Evolutionary conservation across 2,888 invertebrate genomes (phyloP), one percentile per base, ranked within the genome.

Genomic region (Ichneumoninae sp.): DNA sequence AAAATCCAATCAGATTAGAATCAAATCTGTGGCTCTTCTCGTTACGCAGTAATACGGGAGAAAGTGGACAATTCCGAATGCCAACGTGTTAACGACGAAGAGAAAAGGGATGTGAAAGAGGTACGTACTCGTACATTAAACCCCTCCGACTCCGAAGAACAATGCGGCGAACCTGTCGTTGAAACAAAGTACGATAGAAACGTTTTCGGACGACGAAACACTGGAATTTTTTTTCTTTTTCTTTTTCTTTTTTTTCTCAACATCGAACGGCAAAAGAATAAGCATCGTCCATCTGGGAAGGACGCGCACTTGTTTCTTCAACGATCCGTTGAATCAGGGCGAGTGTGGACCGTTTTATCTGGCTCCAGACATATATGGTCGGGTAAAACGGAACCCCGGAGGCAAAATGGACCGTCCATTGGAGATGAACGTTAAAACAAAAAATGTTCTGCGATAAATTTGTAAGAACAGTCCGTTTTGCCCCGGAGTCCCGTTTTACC

Each of bases 1-100:
- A 75, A 65, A 83, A 52, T n/a, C 36, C 22, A 75, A 79, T 79
- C 75, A 54, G 75, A 79, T 83, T 79, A 79, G 83, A 52, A 70
- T 70, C 74, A 65, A 83, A 74, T 78, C 78, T 72, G 40, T 69
- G 16, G 44, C 66, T 68, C 6, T n/a, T 60, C 50, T 79, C 65
- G 16, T 30, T 72, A 26, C 3, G 36, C 22, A 26, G 22, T 26
- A 57, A 26, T 13, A 13, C 26, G 22, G 10, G 26, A 57, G 57
- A 26, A 26, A 57, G 26, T 22, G 22, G 26, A 57, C 10, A 57
- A 22, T 57, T 5, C 30, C 47, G 26, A 47, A 30, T 5, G 19
- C 30, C 62, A 47, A 47, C 6, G 30, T 33, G 60, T 33, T 26
- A 74, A 74, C 57, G 3, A 57, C 60, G 36, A 62, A 60, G 62